Percentiles rank a stretch among this genome's conserved stretches.
Evolutionary conservation across 2,113 vertebrate species (phyloP).

Genomic region (mouse (Mus musculus)): DNA sequence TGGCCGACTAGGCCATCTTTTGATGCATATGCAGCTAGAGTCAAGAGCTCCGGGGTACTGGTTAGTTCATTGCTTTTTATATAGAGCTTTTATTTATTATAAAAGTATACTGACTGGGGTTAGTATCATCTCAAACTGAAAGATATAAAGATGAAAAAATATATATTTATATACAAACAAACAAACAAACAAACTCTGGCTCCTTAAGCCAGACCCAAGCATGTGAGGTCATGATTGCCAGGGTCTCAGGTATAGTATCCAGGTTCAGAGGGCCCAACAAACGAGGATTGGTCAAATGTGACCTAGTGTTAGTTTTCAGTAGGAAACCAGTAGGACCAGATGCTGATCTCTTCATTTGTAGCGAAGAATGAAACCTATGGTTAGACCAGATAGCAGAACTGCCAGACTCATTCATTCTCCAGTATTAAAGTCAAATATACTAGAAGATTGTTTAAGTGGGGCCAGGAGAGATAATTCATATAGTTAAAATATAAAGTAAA

Average conservation of each 20-base stretch:
- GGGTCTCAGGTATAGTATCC: not conserved
- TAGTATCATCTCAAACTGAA: slow-evolving; percentile 11
- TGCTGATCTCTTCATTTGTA: not conserved
- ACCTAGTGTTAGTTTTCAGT: slow-evolving; percentile 19
- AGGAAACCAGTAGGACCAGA: not conserved
- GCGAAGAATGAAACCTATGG: not conserved
- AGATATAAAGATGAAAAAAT: not conserved
- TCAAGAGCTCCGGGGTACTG: too few relatives aligned
- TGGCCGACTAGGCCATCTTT: too few relatives aligned
- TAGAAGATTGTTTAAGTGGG: not conserved
- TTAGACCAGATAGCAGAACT: not conserved
- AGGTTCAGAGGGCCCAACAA: not conserved
- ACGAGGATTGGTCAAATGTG: slow-evolving; percentile 24
- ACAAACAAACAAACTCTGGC: not conserved
- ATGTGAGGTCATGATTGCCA: not conserved
- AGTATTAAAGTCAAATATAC: not conserved
- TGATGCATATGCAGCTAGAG: too few relatives aligned
- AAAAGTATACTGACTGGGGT: not conserved
- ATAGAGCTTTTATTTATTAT: slow-evolving; percentile 26
- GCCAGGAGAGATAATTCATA: not conserved
- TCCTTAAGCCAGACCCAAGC: not conserved
- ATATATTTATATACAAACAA: too few relatives aligned
- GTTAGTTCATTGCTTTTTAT: not conserved
- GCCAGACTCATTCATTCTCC: not conserved
- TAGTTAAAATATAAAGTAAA: not conserved